These are phyloP conservation scores for Heliocidaris erythrogramma DNA, from an alignment of 35 echinoderm and acorn worm species.

Conservation along the genomic window DNA sequence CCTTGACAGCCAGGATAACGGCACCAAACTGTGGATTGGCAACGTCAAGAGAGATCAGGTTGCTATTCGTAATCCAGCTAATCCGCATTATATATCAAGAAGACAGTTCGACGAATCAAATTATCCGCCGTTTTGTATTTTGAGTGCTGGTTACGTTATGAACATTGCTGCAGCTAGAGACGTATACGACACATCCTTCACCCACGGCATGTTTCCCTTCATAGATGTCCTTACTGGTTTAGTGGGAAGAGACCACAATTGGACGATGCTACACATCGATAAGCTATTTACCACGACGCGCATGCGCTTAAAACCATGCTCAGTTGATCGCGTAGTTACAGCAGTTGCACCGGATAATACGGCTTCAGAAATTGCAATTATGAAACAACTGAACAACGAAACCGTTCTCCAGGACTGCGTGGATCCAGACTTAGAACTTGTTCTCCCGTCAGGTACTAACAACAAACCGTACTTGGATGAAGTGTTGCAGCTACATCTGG, in stretches of 20 bases:
- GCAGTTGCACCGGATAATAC: not conserved
- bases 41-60: not conserved
- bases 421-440: slow-evolving; percentile 59
- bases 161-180: slow-evolving; percentile 8
- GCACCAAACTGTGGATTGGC: not conserved
- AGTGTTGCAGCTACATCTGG: slow-evolving; percentile 36
- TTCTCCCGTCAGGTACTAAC: slow-evolving; percentile 31
- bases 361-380: not conserved
- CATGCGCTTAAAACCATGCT: not conserved
- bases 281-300: not conserved
- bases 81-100: not conserved
- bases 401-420: not conserved
- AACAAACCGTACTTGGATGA: slow-evolving; percentile 47
- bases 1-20: not conserved
- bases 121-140: not conserved
- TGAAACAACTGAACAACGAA: not conserved
- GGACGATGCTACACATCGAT: not conserved
- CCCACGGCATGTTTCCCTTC: not conserved
- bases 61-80: not conserved
- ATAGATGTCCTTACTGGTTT: not conserved
- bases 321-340: not conserved
- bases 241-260: slow-evolving; percentile 16
- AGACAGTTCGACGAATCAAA: not conserved
- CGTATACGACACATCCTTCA: not conserved
- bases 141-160: slow-evolving; percentile 5